phyloP scores from a whole-genome alignment of 2,113 vertebrate genomes.

The Meriones unguiculatus region DNA sequence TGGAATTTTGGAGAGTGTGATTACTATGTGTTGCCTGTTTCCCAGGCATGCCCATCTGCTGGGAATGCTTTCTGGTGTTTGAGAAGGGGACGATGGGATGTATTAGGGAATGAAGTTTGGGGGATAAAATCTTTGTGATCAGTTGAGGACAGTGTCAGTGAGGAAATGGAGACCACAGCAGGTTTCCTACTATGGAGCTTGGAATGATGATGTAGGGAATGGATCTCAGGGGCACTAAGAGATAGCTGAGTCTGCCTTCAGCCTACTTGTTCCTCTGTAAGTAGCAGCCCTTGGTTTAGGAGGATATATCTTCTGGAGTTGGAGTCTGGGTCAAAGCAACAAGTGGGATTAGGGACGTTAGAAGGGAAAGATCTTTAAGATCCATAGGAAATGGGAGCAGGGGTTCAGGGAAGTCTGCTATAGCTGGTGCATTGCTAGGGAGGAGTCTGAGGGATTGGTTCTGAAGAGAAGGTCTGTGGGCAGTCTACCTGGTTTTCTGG shows the following conservation, averaged over 20 bases:
- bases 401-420: not conserved
- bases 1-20: no score
- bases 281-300: not conserved
- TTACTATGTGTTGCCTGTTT: no score
- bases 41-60: no score
- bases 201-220: not conserved
- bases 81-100: not conserved
- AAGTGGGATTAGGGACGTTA: not conserved
- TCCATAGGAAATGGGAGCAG: not conserved
- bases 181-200: not conserved
- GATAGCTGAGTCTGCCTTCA: not conserved
- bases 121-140: not conserved
- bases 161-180: not conserved
- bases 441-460: not conserved
- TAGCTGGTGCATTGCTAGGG: not conserved
- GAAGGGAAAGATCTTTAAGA: not conserved
- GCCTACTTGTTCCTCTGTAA: not conserved
- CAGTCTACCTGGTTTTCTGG: not conserved
- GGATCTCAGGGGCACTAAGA: not conserved
- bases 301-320: not conserved
- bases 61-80: not conserved
- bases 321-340: not conserved
- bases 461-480: not conserved
- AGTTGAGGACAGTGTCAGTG: no score
- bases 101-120: not conserved